Evolutionary conservation across 2,113 vertebrate species (phyloP), one percentile per base, ranked within the genome.

Genomic region (Pterocles gutturalis): DNA sequence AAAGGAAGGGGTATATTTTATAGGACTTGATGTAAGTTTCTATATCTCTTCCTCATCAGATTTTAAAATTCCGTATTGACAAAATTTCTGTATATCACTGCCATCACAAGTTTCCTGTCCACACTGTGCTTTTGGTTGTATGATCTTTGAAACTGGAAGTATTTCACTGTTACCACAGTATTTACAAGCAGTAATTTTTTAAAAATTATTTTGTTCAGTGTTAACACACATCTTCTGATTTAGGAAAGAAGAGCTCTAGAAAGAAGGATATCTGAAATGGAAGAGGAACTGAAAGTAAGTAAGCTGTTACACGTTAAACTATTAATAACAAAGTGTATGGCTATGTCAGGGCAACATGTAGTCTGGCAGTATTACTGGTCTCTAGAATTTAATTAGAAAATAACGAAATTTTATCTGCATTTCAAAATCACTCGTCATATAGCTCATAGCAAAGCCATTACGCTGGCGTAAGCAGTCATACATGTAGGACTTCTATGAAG

Each of bases 201-300:
- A 7, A 61, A 64, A 77, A 62, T 45, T 38, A 6, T 60, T 1
- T 82, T 92, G 67, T 75, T 83, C 83, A 43, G 77, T 43, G 62
- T 90, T 98, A 98, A 98, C 93, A 64, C 45, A 33, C 38, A 8
- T 93, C 34, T 79, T 91, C 94, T 96, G 76, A 81, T 97, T 75
- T 98, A 99, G 99, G 99, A 99, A 99, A 99, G 99, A 99, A 99
- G 99, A 98, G 99, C 99, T 84, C 98, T 99, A 98, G 99, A 99
- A 99, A 99, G 99, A 99, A 99, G 99, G 99, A 99, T 99, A 98
- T 99, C 99, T 99, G 99, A 99, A 98, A 99, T 99, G 99, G 99
- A 99, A 98, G 99, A 99, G 97, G 99, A 99, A 97, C 99, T 99
- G 82, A 99, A 99, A 99, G 99, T 99, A 99, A 98, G 98, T 97